phyloP scores from a whole-genome alignment of 2,113 vertebrate species.

The Asarcornis scutulata region DNA sequence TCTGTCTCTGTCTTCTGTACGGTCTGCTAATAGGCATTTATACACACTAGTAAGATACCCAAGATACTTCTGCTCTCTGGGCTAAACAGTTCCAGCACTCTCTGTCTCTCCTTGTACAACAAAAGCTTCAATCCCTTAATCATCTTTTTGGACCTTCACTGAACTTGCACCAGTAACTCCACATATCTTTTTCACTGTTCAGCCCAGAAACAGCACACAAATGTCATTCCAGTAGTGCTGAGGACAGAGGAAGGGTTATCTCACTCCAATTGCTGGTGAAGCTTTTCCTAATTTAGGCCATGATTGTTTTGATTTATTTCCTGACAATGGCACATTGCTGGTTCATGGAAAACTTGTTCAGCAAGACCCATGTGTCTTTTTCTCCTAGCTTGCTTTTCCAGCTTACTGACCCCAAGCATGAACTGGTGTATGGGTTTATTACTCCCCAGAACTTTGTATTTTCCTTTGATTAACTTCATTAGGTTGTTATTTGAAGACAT shows the following conservation, averaged over 20 bases:
- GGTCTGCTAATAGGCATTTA: neutral
- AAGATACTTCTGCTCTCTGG: neutral
- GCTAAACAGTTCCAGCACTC: neutral
- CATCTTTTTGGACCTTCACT: neutral
- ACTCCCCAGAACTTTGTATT: neutral
- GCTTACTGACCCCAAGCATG: neutral
- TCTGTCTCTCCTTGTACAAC: neutral
- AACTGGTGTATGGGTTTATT: neutral
- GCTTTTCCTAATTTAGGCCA: neutral
- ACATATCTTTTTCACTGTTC: neutral
- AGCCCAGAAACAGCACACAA: neutral
- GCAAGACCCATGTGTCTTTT: neutral
- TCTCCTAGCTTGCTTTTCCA: neutral
- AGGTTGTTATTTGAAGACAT: neutral
- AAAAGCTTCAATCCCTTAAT: neutral
- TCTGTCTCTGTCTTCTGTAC: neutral
- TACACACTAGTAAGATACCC: neutral
- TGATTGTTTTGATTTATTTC: neutral
- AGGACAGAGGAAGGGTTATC: neutral
- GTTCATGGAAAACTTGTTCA: neutral
- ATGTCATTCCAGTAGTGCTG: neutral
- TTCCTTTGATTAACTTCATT: neutral
- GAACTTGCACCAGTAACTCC: neutral
- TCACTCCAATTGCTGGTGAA: fast-evolving
- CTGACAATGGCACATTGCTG: neutral